Evolutionary conservation across 2,888 invertebrate genomes (phyloP).

Genomic region (Phorcus lineatus): DNA sequence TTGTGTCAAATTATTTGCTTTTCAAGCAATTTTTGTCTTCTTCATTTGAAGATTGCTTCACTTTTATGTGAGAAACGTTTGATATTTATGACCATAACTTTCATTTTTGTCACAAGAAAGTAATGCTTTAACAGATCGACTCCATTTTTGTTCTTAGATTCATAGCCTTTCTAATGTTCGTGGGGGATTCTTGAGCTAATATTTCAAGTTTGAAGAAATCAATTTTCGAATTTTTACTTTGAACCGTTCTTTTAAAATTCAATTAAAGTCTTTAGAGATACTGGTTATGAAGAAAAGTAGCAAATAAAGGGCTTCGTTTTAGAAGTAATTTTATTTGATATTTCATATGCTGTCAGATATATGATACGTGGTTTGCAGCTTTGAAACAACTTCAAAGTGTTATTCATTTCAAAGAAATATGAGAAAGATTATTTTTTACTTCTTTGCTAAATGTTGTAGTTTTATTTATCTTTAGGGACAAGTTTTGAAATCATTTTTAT

Average conservation of each 20-base stretch:
- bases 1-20: background rate
- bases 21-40: background rate
- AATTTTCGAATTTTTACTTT: background rate
- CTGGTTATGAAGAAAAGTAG: no score
- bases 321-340: no score
- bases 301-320: no score
- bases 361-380: no score
- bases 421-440: no score
- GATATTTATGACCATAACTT: background rate
- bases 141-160: background rate
- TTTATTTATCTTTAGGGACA: no score
- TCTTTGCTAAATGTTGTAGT: no score
- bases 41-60: background rate
- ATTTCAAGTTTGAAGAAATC: background rate
- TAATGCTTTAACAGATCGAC: background rate
- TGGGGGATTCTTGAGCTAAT: background rate
- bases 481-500: no score
- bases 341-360: no score
- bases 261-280: no score
- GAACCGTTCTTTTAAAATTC: background rate
- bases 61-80: conserved; percentile 3
- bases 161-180: background rate
- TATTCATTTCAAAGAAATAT: no score
- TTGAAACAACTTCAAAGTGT: no score
- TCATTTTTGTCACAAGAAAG: background rate